A percentile compares a stretch with the other conserved stretches of the same genome.
These are phyloP conservation scores for Castor canadensis DNA, from an alignment of 2,113 vertebrate species.

Conservation along the genomic window DNA sequence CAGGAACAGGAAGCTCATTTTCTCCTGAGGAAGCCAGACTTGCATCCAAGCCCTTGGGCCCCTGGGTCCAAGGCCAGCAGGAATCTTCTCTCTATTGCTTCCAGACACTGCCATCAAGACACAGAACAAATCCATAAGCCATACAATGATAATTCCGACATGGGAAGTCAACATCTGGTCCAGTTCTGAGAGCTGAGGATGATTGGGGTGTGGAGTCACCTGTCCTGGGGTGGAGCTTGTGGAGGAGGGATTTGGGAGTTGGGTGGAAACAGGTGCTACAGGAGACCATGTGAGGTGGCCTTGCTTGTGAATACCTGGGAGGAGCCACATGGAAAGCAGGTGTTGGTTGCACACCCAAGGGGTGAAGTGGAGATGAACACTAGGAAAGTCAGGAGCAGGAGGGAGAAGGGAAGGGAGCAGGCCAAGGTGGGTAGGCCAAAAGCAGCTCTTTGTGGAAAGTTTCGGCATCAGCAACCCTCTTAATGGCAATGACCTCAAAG, in stretches of 20 bases:
- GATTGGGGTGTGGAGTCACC: rapidly evolving
- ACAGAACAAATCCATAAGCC: not conserved
- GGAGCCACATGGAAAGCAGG: not conserved
- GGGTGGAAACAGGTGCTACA: not conserved
- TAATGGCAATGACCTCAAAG: rapidly evolving
- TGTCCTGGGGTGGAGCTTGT: not conserved
- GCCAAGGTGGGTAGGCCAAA: rapidly evolving
- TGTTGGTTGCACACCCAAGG: not conserved
- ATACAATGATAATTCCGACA: rapidly evolving
- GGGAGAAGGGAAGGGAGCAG: too few relatives aligned
- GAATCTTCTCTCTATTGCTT: not conserved
- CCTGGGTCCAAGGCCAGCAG: not conserved
- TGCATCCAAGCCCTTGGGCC: rapidly evolving
- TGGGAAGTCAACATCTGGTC: not conserved
- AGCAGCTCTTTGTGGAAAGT: not conserved
- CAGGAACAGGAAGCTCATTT: not conserved
- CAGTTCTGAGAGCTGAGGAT: not conserved
- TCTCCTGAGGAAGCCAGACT: not conserved
- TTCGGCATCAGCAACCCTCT: too few relatives aligned
- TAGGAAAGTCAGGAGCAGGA: not conserved
- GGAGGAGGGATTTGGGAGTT: not conserved
- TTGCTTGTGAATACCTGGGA: not conserved
- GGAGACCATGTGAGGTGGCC: not conserved
- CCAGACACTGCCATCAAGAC: not conserved
- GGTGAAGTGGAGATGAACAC: rapidly evolving